Percentiles rank a stretch among this genome's conserved stretches.
These are phyloP conservation scores for Poecilia wingei DNA, from an alignment of 2,797 vertebrate genomes.

Conservation along the genomic window DNA sequence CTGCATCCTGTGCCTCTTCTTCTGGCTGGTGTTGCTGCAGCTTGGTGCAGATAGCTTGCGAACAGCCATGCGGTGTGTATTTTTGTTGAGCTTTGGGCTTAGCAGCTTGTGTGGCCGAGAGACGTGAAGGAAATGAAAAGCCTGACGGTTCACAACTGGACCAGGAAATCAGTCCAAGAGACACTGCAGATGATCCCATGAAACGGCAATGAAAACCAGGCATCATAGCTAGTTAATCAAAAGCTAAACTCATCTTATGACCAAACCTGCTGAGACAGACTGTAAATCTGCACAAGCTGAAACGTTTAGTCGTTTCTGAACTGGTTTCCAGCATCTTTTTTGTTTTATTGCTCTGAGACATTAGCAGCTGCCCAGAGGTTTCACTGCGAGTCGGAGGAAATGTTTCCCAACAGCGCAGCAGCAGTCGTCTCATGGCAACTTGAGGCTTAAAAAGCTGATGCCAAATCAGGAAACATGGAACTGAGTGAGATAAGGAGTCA, in stretches of 20 bases:
- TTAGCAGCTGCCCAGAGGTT: neutral
- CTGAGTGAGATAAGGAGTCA: neutral
- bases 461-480: neutral
- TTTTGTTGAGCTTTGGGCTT: constrained; percentile 55
- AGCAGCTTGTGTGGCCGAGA: constrained; percentile 34
- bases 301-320: neutral
- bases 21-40: constrained; percentile 38
- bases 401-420: too few relatives aligned
- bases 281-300: neutral
- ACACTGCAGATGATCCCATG: constrained; percentile 16
- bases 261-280: neutral
- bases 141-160: constrained; percentile 44
- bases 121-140: constrained; percentile 55
- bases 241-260: constrained; percentile 15
- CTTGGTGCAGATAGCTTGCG: constrained; percentile 52
- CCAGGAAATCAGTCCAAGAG: constrained; percentile 7
- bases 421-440: neutral
- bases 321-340: neutral
- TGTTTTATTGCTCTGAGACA: neutral
- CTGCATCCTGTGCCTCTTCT: constrained; percentile 41
- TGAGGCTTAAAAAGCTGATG: neutral
- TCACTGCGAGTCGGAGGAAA: neutral
- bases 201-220: constrained; percentile 26
- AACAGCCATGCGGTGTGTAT: constrained; percentile 61
- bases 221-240: constrained; percentile 20